Conservation (phyloP, 2,797 vertebrate species). For the Cynopterus sphinx region DNA sequence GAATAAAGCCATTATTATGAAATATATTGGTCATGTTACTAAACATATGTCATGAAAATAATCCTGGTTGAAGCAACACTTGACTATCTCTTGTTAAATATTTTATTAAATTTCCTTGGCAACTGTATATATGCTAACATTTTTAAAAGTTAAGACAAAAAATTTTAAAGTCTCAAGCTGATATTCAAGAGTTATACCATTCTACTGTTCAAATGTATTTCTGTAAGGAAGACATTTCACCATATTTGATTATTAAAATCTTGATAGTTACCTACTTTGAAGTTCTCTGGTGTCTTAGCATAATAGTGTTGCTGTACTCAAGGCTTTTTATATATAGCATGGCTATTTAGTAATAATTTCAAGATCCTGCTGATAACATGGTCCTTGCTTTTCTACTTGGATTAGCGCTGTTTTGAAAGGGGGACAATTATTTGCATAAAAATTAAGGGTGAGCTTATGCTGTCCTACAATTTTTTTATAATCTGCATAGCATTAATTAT, state of each 20-base stretch:
- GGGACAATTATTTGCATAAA: conserved; percentile 35
- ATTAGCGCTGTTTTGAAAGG: conserved; percentile 51
- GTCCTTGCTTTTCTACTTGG: conserved; percentile 61
- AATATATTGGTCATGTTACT: neutral
- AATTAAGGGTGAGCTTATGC: neutral
- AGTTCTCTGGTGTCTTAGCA: neutral
- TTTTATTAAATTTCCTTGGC: conserved; percentile 22
- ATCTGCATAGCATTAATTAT: conserved; percentile 13
- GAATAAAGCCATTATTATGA: conserved; percentile 22
- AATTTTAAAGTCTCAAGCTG: neutral
- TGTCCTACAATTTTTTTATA: conserved; percentile 55
- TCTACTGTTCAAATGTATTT: neutral
- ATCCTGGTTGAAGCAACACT: neutral
- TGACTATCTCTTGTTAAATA: neutral
- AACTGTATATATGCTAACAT: neutral
- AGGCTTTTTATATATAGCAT: conserved; percentile 20
- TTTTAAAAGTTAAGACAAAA: neutral
- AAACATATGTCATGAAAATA: neutral
- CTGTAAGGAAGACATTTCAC: conserved; percentile 35
- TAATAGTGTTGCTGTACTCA: conserved; percentile 37
- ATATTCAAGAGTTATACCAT: neutral
- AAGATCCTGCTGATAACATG: conserved; percentile 11
- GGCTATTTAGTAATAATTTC: conserved; percentile 40
- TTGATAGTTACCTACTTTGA: neutral
- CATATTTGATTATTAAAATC: neutral